Percentiles rank a stretch among this genome's conserved stretches.
Evolutionary conservation across 2,888 invertebrate species (phyloP).

Genomic region (Trileptium ribeirensis): DNA sequence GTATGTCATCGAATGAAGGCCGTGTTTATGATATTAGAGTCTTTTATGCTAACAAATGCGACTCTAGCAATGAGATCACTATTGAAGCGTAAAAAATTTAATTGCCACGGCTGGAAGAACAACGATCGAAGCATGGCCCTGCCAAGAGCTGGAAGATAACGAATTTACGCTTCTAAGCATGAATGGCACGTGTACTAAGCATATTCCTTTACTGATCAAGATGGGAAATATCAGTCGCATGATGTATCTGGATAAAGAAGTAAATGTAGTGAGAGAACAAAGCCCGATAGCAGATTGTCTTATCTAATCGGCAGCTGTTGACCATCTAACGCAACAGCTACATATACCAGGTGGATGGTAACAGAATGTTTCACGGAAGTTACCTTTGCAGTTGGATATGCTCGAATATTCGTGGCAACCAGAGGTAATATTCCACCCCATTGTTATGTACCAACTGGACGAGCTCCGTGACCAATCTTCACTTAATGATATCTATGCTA

Average conservation of each 20-base stretch:
- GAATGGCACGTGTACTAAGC: not conserved
- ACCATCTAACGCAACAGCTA: not conserved
- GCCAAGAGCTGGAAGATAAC: not conserved
- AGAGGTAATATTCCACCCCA: not conserved
- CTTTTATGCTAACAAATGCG: not conserved
- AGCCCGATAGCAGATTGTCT: not conserved
- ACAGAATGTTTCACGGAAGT: too few species aligned
- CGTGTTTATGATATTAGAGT: not conserved
- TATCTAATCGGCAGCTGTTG: not conserved
- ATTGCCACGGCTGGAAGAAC: not conserved
- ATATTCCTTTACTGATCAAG: not conserved
- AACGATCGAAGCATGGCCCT: not conserved
- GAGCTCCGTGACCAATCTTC: not conserved
- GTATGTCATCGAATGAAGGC: too few species aligned
- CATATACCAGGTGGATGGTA: not conserved
- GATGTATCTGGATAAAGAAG: not conserved
- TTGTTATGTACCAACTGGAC: not conserved
- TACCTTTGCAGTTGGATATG: too few species aligned
- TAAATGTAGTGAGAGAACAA: not conserved
- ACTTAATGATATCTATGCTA: not conserved
- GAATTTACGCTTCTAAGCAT: not conserved
- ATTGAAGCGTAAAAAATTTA: not conserved
- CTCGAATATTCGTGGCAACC: too few species aligned
- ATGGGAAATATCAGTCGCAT: not conserved
- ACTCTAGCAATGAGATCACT: not conserved